A percentile compares a stretch with the other conserved stretches of the same genome.
Conservation (phyloP, 1,140 invertebrate genomes). For the Heliconius hewitsoni region DNA sequence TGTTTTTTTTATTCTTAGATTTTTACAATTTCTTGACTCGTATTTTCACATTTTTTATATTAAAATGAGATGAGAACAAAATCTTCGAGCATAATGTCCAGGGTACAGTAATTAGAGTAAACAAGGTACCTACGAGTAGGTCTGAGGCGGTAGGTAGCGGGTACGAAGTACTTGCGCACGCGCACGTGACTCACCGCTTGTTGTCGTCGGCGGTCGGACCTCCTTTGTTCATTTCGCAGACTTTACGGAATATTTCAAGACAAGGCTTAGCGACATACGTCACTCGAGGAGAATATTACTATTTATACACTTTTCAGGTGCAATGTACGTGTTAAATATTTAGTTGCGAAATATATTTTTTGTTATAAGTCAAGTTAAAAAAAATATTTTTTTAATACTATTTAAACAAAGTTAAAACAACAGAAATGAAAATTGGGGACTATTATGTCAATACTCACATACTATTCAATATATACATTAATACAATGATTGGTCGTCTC, state of each 20-base stretch:
- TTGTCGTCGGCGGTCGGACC: conserved; percentile 1
- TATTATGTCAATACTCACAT: too few species aligned
- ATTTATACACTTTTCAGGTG: too few species aligned
- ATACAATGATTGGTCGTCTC: too few species aligned
- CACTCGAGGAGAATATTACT: neutral
- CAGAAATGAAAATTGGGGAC: too few species aligned
- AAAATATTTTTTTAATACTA: too few species aligned
- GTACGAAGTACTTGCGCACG: neutral
- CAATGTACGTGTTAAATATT: too few species aligned
- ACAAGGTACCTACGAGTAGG: neutral
- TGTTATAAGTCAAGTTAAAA: too few species aligned
- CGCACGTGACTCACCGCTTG: conserved; percentile 19
- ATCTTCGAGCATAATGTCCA: conserved; percentile 28
- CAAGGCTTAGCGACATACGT: neutral
- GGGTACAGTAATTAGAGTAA: neutral
- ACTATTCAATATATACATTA: too few species aligned
- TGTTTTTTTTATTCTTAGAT: neutral
- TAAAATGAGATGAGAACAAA: neutral
- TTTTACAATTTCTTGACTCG: neutral
- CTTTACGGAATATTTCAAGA: neutral
- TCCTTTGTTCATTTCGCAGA: conserved; percentile 22
- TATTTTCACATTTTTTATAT: neutral
- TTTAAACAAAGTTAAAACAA: too few species aligned
- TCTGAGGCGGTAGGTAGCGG: neutral
- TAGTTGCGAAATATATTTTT: too few species aligned